A percentile compares a stretch with the other conserved stretches of the same genome.
These are phyloP conservation scores for Meloe dianella DNA, from an alignment of 2,888 invertebrate genomes.

Conservation along the genomic window DNA sequence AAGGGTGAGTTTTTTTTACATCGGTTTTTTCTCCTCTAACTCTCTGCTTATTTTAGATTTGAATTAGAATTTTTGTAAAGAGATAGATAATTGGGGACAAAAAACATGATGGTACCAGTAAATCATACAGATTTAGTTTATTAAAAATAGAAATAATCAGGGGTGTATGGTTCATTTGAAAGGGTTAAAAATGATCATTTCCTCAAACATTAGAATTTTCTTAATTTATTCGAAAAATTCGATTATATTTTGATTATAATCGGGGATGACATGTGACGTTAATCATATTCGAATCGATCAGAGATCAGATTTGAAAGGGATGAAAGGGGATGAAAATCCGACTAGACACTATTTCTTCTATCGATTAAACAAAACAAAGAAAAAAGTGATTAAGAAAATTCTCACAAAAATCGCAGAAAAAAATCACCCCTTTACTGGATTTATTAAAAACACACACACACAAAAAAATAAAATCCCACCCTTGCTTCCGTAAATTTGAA, in stretches of 20 bases:
- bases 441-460: too few species aligned
- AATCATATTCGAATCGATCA: neutral
- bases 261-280: neutral
- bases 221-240: neutral
- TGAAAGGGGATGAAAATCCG: neutral
- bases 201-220: neutral
- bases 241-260: slow-evolving; percentile 2
- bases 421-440: neutral
- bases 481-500: slow-evolving; percentile 1
- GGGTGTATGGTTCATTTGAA: neutral
- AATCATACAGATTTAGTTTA: slow-evolving; percentile 8
- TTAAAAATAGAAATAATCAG: slow-evolving; percentile 1
- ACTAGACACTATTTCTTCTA: too few species aligned
- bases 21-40: neutral
- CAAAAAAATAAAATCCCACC: neutral
- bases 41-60: neutral
- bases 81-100: neutral
- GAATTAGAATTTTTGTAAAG: neutral
- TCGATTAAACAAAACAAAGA: too few species aligned
- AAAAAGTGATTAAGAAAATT: too few species aligned
- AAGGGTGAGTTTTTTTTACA: neutral
- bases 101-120: neutral
- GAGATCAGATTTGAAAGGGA: neutral
- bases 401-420: neutral
- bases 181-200: neutral